A percentile compares a stretch with the other conserved stretches of the same genome.
Conservation (phyloP, 2,888 invertebrate genomes). For the Rhagium mordax region DNA sequence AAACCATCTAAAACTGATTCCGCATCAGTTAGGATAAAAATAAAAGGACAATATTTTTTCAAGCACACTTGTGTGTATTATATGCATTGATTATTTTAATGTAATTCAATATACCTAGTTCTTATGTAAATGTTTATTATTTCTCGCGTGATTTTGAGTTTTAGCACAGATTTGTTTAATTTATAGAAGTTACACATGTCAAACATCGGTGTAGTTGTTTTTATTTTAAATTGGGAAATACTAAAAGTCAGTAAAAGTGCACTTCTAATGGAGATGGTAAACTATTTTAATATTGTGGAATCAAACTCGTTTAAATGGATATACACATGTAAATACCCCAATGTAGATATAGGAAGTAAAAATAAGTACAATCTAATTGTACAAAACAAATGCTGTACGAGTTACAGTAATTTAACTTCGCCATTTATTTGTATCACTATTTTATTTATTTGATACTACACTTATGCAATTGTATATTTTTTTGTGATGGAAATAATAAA, state of each 20-base stretch:
- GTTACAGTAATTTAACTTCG: too few species aligned
- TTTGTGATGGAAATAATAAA: too few species aligned
- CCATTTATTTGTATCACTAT: too few species aligned
- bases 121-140: background rate
- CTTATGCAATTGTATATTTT: too few species aligned
- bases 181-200: constrained; percentile 12
- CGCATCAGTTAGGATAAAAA: background rate
- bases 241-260: too few species aligned
- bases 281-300: constrained; percentile 1
- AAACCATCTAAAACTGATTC: background rate
- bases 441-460: too few species aligned
- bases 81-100: constrained; percentile 4
- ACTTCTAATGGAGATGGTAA: background rate
- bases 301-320: background rate
- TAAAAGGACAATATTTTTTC: constrained; percentile 11
- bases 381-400: background rate
- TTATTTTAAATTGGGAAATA: background rate
- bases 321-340: background rate
- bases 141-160: background rate
- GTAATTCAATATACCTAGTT: constrained; percentile 8
- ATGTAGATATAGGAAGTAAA: background rate
- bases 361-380: background rate
- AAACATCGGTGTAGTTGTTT: constrained; percentile 4
- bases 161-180: constrained; percentile 2
- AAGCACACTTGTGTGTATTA: background rate